phyloP scores from a whole-genome alignment of 2,888 invertebrate species.

The Hypolimnas misippus region DNA sequence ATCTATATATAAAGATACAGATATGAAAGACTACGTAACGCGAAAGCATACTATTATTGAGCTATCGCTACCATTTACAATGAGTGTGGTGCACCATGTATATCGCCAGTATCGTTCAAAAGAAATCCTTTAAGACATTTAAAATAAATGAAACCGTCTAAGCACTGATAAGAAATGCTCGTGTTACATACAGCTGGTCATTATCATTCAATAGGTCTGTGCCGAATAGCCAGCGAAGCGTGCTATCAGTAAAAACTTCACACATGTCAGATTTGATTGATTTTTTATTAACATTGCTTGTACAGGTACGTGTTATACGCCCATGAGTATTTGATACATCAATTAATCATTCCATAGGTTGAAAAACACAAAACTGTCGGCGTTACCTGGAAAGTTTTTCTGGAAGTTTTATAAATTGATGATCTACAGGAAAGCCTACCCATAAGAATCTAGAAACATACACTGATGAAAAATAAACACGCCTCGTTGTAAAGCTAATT shows the following conservation, averaged over 20 bases:
- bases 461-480: no score
- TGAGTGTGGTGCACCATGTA: no score
- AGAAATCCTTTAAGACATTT: neutral
- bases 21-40: no score
- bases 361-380: neutral
- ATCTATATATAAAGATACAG: no score
- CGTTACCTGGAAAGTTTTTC: no score
- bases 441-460: no score
- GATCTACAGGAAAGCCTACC: no score
- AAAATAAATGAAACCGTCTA: neutral
- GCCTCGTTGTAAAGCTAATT: no score
- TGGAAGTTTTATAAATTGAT: no score
- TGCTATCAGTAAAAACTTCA: constrained; percentile 31
- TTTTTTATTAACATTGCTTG: constrained; percentile 23
- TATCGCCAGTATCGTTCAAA: no score
- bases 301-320: constrained; percentile 1
- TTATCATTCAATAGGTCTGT: constrained; percentile 28
- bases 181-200: constrained; percentile 7
- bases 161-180: constrained; percentile 28
- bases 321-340: neutral
- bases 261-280: constrained; percentile 16
- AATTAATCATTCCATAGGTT: neutral
- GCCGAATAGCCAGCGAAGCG: constrained; percentile 28
- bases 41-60: no score
- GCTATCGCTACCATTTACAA: no score